Base-by-base conservation (phyloP, 2,888 invertebrate species). In the Hesperia comma region DNA sequence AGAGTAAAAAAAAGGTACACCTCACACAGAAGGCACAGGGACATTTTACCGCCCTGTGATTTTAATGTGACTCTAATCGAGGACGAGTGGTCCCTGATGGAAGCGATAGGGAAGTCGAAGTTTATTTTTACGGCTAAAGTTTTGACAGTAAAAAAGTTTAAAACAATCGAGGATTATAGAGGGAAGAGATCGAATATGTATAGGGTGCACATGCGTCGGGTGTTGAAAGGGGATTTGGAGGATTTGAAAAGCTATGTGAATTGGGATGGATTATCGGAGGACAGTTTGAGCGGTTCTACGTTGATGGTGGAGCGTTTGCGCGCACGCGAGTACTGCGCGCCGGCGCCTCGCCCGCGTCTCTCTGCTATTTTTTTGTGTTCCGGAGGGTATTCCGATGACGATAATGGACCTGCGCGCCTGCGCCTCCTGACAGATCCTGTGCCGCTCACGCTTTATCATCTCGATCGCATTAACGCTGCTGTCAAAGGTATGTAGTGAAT, bases 121-220 rank as follows among this genome's bases (percentile, higher is more conserved):
- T 93, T 86, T 77, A 93, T 93, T 79, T 93, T 93, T 82, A 93
- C 93, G 26, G 93, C 86, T 41, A 93, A 93, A 87, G 93, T 93
- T 76, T 77, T 93, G 75, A 90, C 82, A 73, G 87, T 92, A 70
- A 90, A 85, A 73, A 91, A 90, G 75, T 83, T 86, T 73, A 86
- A 84, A 72, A 80, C 86, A 33, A 78, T 80, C 8, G 83, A 84
- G 60, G 83, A 79, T 58, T 70, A 72, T 46, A 75, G 76, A 41
- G 80, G 78, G 51, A 88, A 84, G 73, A 84, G 86, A 72, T 89
- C 90, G 40, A 91, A 92, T 81, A 79, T 93, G 71, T 93, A 92
- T 71, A 85, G 84, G 72, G 87, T 93, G 77, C 86, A 89, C 77
- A 80, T 93, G 77, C 84, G 93, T 46, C 83, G 93, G 60, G 83